Evolutionary conservation across 1,140 invertebrate genomes (phyloP).

Genomic region (Lepidurus arcticus): DNA sequence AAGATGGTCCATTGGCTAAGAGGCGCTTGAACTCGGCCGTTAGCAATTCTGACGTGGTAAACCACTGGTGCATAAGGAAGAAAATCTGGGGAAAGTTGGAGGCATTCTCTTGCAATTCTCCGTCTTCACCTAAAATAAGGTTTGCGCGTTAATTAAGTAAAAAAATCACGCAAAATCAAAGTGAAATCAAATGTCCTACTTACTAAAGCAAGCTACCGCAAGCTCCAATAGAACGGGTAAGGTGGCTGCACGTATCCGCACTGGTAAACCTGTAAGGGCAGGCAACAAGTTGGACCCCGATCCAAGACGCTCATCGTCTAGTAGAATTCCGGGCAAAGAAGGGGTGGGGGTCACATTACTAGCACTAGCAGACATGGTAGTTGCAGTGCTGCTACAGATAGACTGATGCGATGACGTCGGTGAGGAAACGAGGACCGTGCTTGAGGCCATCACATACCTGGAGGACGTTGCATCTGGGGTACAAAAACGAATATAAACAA

Average conservation of each 20-base stretch:
- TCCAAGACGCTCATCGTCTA: conserved; percentile 23
- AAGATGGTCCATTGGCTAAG: conserved; percentile 19
- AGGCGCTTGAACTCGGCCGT: conserved; percentile 25
- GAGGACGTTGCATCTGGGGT: conserved; percentile 1
- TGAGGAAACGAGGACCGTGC: neutral
- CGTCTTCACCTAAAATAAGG: conserved; percentile 26
- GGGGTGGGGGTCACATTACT: conserved; percentile 7
- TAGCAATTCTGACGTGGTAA: conserved; percentile 30
- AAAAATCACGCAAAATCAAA: neutral
- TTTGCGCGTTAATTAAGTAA: neutral
- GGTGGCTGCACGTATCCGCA: conserved; percentile 25
- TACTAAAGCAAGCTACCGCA: conserved; percentile 24
- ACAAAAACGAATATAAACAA: neutral
- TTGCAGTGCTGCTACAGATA: neutral
- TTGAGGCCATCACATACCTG: neutral
- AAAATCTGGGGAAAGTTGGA: conserved; percentile 30
- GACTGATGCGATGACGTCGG: conserved; percentile 18
- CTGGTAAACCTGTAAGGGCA: conserved; percentile 21
- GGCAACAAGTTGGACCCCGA: conserved; percentile 19
- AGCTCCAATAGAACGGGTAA: conserved; percentile 28
- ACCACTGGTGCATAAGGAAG: conserved; percentile 33
- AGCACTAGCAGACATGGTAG: neutral
- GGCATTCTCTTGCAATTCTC: conserved; percentile 27
- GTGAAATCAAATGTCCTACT: neutral
- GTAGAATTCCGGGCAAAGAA: neutral